Evolutionary conservation across 2,797 vertebrate species (phyloP).

Genomic region (Halcyon leucocephala): DNA sequence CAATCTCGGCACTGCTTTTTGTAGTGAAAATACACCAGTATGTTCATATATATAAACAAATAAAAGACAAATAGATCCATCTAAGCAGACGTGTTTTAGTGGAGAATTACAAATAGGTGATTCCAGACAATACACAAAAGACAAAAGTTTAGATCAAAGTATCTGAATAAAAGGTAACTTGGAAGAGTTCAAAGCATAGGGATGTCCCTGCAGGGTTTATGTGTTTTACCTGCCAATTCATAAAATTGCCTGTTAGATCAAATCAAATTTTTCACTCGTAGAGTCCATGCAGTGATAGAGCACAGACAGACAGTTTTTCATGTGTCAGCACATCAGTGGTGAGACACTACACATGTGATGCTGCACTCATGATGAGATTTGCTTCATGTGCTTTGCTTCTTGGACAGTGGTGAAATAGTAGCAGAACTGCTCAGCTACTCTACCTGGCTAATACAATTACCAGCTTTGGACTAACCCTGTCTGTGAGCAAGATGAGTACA

Average conservation of each 20-base stretch:
- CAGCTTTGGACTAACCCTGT: neutral
- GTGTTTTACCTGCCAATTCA: neutral
- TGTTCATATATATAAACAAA: neutral
- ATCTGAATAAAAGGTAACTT: neutral
- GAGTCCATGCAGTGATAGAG: neutral
- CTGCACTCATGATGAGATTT: neutral
- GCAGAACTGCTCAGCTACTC: neutral
- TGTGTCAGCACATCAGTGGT: neutral
- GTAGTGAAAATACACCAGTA: neutral
- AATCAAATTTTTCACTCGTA: neutral
- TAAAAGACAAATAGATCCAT: conserved; percentile 12
- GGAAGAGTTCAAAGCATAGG: neutral
- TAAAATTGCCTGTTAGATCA: neutral
- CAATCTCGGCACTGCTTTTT: neutral
- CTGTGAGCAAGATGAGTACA: neutral
- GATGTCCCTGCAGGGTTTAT: neutral
- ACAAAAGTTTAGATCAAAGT: neutral
- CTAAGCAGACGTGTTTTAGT: neutral
- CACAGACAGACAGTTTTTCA: neutral
- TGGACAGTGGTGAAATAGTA: neutral
- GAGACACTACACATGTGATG: neutral
- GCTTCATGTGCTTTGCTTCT: neutral
- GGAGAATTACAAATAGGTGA: neutral
- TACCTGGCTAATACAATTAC: neutral
- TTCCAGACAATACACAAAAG: neutral